These are phyloP conservation scores for Hyperopisus bebe DNA, from an alignment of 2,113 vertebrate genomes.

Conservation along the genomic window DNA sequence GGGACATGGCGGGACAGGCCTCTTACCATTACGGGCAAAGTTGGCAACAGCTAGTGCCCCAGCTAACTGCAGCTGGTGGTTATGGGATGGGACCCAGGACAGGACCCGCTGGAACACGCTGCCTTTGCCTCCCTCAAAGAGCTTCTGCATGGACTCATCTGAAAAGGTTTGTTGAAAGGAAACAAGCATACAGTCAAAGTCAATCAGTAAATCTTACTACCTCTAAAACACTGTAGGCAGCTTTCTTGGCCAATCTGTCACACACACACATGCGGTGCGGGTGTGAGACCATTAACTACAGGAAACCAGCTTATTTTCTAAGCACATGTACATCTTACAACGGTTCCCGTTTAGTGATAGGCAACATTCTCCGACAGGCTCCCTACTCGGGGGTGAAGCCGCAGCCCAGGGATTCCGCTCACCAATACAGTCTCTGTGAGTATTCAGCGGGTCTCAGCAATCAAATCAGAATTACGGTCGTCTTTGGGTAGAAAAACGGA, in stretches of 20 bases:
- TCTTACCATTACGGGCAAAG: conserved; percentile 91
- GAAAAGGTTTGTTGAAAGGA: conserved; percentile 6
- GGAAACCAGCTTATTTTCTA: neutral
- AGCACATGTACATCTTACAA: neutral
- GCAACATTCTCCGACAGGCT: neutral
- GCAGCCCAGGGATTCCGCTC: neutral
- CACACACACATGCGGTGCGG: neutral
- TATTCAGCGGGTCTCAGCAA: neutral
- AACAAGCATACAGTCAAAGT: neutral
- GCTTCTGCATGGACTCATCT: conserved; percentile 99
- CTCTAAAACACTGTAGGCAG: neutral
- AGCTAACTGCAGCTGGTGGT: conserved; percentile 92
- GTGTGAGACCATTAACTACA: neutral
- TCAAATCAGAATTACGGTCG: neutral
- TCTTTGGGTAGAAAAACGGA: neutral
- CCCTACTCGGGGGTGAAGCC: neutral
- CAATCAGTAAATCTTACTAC: neutral
- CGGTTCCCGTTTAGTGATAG: neutral
- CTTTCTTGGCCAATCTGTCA: neutral
- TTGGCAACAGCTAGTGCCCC: conserved; percentile 94
- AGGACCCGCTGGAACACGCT: conserved; percentile 91
- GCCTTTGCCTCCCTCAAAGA: conserved; percentile 94
- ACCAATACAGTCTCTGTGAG: neutral
- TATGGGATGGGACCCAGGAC: conserved; percentile 92
- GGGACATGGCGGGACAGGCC: neutral